Evolutionary conservation across 2,797 vertebrate genomes (phyloP).

Genomic region (Acestrorhynchus altus): DNA sequence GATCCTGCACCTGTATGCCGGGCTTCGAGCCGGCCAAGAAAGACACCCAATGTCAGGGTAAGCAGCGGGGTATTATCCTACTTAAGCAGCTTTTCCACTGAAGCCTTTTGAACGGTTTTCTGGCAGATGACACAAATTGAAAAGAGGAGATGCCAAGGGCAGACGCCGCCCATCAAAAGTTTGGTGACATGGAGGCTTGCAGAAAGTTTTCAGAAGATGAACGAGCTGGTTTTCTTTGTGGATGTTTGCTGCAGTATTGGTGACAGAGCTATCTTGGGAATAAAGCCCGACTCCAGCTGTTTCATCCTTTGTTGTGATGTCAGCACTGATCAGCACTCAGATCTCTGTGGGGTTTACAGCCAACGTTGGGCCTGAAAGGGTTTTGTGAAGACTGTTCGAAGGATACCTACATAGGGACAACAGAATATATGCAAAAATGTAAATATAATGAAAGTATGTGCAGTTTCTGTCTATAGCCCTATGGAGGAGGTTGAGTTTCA

Average conservation of each 20-base stretch:
- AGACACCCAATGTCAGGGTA: constrained; percentile 93
- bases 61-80: constrained; percentile 68
- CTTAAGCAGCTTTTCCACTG: constrained; percentile 65
- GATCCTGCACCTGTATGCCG: constrained; percentile 91
- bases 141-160: constrained; percentile 65
- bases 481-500: too few species aligned
- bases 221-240: neutral
- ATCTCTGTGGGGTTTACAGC: too few species aligned
- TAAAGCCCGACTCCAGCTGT: too few species aligned
- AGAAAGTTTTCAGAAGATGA: neutral
- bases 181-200: neutral
- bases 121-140: constrained; percentile 69
- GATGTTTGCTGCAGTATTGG: neutral
- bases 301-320: neutral
- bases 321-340: neutral
- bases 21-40: constrained; percentile 90
- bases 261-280: too few species aligned
- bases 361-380: too few species aligned
- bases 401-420: too few species aligned
- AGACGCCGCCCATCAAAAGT: neutral
- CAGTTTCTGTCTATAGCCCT: too few species aligned
- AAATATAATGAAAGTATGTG: too few species aligned
- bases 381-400: too few species aligned
- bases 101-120: constrained; percentile 38
- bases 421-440: too few species aligned